These are phyloP conservation scores for Echinarachnius parma DNA, from an alignment of 53 echinoderm and acorn worm species.

Conservation along the genomic window DNA sequence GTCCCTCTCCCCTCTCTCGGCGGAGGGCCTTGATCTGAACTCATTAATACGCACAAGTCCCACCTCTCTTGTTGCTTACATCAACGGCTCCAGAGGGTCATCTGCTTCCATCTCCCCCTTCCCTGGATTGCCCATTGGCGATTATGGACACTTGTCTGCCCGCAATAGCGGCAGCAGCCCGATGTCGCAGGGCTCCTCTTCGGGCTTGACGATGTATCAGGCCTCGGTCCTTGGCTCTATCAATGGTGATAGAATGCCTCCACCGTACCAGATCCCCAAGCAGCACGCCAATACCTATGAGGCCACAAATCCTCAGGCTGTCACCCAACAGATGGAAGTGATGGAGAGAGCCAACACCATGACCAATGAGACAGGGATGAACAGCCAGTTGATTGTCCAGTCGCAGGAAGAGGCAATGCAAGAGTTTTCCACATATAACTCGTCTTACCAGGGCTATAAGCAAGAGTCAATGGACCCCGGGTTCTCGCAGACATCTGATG, in stretches of 20 bases:
- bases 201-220: constrained; percentile 50
- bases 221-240: constrained; percentile 51
- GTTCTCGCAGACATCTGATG: constrained; percentile 39
- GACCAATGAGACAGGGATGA: constrained; percentile 22
- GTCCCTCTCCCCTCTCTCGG: constrained; percentile 87
- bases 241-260: constrained; percentile 44
- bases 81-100: constrained; percentile 87
- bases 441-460: constrained; percentile 65
- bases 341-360: constrained; percentile 46
- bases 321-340: constrained; percentile 55
- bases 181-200: constrained; percentile 56
- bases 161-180: constrained; percentile 76
- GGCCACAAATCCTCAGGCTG: constrained; percentile 48
- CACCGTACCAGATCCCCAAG: constrained; percentile 62
- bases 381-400: constrained; percentile 88
- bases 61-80: constrained; percentile 92
- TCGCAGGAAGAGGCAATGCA: constrained; percentile 73
- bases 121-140: constrained; percentile 74
- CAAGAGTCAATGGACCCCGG: constrained; percentile 76
- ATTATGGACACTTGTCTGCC: constrained; percentile 91
- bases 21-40: constrained; percentile 86
- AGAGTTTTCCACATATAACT: constrained; percentile 65
- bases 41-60: constrained; percentile 94
- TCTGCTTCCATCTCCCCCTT: constrained; percentile 92
- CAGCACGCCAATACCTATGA: constrained; percentile 30